These are phyloP conservation scores for Tromatobia lineatoria DNA, from an alignment of 2,888 invertebrate genomes.

Conservation along the genomic window DNA sequence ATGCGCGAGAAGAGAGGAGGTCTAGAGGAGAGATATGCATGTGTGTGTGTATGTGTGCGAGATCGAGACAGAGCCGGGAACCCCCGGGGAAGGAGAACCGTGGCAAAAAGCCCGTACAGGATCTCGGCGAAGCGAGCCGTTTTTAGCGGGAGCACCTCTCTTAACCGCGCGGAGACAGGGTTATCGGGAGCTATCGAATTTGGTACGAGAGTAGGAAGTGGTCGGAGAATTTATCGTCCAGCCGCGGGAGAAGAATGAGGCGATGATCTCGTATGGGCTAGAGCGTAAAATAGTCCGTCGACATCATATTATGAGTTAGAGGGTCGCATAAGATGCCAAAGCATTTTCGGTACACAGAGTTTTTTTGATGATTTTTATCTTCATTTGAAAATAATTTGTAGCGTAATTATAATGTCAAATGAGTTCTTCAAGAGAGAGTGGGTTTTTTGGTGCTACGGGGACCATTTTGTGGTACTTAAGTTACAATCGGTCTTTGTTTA, in stretches of 20 bases:
- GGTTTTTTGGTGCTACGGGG: too few species aligned
- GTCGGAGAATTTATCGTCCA: conserved; percentile 63
- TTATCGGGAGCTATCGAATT: conserved; percentile 76
- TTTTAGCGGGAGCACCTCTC: conserved; percentile 70
- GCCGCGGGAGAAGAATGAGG: conserved; percentile 58
- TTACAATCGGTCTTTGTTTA: too few species aligned
- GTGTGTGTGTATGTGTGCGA: neutral
- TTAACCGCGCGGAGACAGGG: conserved; percentile 72
- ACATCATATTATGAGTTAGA: conserved; percentile 32
- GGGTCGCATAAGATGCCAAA: too few species aligned
- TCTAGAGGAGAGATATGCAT: conserved; percentile 4
- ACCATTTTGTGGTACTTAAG: too few species aligned
- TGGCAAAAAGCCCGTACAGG: conserved; percentile 72
- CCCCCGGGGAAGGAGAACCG: conserved; percentile 42
- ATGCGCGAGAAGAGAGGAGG: conserved; percentile 30
- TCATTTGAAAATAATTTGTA: too few species aligned
- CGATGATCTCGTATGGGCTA: conserved; percentile 54
- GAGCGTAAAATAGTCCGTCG: conserved; percentile 27
- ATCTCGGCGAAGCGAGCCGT: conserved; percentile 68
- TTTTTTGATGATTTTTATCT: too few species aligned
- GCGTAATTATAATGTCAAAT: too few species aligned
- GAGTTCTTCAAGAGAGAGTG: too few species aligned
- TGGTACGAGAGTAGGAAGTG: conserved; percentile 71
- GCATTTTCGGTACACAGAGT: too few species aligned
- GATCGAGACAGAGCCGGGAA: conserved; percentile 10